phyloP scores from a whole-genome alignment of 2,113 vertebrate genomes.

The Chionomys nivalis region DNA sequence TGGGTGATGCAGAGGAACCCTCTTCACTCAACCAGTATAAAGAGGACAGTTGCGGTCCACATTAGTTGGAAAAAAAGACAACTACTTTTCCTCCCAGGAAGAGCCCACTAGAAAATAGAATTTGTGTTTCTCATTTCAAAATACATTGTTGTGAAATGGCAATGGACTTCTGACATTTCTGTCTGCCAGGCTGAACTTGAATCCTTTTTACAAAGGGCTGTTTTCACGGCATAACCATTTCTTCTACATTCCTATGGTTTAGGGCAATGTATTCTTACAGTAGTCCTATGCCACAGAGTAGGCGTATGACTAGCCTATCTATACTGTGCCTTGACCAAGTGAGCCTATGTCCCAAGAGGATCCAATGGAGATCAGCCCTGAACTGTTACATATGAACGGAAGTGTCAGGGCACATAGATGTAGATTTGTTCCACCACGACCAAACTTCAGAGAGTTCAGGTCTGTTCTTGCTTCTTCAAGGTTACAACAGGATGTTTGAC shows the following conservation, averaged over 20 bases:
- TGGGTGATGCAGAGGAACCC: not conserved
- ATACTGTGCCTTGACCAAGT: not conserved
- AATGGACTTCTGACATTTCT: not conserved
- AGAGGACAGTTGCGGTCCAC: not conserved
- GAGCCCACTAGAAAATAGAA: not conserved
- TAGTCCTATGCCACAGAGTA: not conserved
- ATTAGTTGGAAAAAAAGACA: not conserved
- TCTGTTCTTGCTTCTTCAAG: too few relatives aligned
- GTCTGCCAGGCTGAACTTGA: not conserved
- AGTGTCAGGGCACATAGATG: too few relatives aligned
- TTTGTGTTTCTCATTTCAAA: not conserved
- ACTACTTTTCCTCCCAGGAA: not conserved
- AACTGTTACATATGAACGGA: not conserved
- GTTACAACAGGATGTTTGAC: too few relatives aligned
- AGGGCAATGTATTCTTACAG: rapidly evolving
- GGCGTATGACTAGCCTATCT: not conserved
- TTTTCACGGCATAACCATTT: not conserved
- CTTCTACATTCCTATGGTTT: not conserved
- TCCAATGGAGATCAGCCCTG: not conserved
- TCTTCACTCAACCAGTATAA: not conserved
- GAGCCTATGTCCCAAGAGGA: not conserved
- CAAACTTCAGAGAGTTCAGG: too few relatives aligned
- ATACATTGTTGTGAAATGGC: not conserved
- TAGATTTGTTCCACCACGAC: too few relatives aligned
- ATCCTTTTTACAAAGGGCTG: not conserved